phyloP scores from a whole-genome alignment of 2,888 invertebrate species.

The Punctoribates punctum region DNA sequence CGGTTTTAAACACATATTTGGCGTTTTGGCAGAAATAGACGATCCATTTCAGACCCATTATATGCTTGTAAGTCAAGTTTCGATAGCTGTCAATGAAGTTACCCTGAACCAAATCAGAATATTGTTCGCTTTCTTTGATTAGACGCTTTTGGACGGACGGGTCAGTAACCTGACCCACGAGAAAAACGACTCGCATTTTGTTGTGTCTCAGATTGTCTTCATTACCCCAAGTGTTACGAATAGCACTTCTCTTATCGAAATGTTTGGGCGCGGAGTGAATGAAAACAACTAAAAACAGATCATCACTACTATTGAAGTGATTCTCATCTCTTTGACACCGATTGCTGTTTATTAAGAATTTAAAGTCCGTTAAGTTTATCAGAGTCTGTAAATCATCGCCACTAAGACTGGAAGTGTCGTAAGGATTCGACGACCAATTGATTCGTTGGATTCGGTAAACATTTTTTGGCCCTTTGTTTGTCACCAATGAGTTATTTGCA shows the following conservation, averaged over 20 bases:
- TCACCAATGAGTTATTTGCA: background rate
- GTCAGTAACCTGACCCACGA: constrained; percentile 47
- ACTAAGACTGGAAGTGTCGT: constrained; percentile 23
- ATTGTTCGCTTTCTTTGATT: constrained; percentile 45
- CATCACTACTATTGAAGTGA: background rate
- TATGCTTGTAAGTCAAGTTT: constrained; percentile 56
- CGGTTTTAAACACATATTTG: constrained; percentile 55
- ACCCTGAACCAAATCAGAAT: constrained; percentile 49
- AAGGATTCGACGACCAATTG: constrained; percentile 23
- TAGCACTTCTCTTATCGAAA: constrained; percentile 46
- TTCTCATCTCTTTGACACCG: constrained; percentile 39
- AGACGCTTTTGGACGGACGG: constrained; percentile 43
- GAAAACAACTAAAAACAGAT: constrained; percentile 46
- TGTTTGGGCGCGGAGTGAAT: constrained; percentile 48
- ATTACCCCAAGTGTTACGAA: constrained; percentile 47
- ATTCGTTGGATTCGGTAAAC: background rate
- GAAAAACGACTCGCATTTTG: constrained; percentile 47
- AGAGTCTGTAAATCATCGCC: constrained; percentile 44
- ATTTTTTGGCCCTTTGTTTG: background rate
- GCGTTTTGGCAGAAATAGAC: constrained; percentile 52
- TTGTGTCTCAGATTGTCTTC: constrained; percentile 44
- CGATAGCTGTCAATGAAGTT: constrained; percentile 55
- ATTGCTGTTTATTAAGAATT: constrained; percentile 46
- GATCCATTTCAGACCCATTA: constrained; percentile 55
- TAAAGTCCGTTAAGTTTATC: constrained; percentile 45